Percentiles rank a stretch among this genome's conserved stretches.
phyloP scores from a whole-genome alignment of 1,140 invertebrate genomes.

The Dreissena polymorpha region DNA sequence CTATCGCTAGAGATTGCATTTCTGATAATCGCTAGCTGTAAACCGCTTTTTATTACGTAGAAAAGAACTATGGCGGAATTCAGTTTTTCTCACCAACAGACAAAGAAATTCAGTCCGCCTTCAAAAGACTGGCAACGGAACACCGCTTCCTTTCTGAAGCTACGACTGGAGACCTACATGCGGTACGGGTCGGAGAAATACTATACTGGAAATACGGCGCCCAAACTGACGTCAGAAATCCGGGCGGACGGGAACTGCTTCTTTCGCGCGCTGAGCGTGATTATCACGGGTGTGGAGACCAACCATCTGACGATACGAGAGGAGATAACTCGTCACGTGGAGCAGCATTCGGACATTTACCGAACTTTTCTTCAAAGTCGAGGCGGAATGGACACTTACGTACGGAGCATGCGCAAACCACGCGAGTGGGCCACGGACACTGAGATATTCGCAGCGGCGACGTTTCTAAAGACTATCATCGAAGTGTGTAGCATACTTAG shows the following conservation, averaged over 20 bases:
- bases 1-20: not conserved
- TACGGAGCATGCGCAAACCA: conserved; percentile 58
- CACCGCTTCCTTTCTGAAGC: conserved; percentile 44
- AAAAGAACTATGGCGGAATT: conserved; percentile 28
- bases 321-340: conserved; percentile 59
- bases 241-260: conserved; percentile 63
- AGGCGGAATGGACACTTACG: conserved; percentile 63
- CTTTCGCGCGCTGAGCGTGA: conserved; percentile 61
- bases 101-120: conserved; percentile 37
- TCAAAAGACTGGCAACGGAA: conserved; percentile 54
- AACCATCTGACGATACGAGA: conserved; percentile 60
- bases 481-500: conserved; percentile 60
- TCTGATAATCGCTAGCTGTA: not conserved
- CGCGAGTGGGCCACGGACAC: conserved; percentile 66
- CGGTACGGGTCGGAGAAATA: conserved; percentile 50
- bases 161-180: conserved; percentile 49
- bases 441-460: conserved; percentile 64
- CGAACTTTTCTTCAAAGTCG: conserved; percentile 63
- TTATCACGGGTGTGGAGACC: conserved; percentile 61
- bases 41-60: not conserved
- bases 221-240: conserved; percentile 53
- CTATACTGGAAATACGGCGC: conserved; percentile 54
- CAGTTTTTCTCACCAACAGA: conserved; percentile 22
- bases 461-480: conserved; percentile 59
- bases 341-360: conserved; percentile 62